Evolutionary conservation across 2,113 vertebrate species (phyloP).

Genomic region (Menidia beryllina): DNA sequence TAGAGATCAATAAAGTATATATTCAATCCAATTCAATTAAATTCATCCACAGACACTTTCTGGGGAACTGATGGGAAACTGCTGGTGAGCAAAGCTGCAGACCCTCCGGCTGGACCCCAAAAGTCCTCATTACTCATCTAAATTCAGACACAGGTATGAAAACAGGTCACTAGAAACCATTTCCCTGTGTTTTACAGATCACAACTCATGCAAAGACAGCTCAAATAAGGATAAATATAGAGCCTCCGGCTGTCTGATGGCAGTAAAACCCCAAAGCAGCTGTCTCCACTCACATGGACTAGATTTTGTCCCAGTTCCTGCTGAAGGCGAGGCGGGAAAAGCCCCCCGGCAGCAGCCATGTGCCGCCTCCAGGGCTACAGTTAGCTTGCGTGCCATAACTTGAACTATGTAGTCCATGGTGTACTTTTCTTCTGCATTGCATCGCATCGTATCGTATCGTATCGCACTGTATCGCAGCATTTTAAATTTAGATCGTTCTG

Average conservation of each 20-base stretch:
- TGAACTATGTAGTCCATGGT: no score
- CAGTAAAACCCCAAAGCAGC: slow-evolving; percentile 3
- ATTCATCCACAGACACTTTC: neutral
- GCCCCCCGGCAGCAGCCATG: neutral
- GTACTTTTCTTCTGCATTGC: no score
- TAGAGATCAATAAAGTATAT: no score
- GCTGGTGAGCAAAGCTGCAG: neutral
- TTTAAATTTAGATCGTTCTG: no score
- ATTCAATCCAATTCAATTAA: no score
- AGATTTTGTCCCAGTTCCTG: slow-evolving; percentile 37
- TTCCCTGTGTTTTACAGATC: neutral
- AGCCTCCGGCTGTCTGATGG: neutral
- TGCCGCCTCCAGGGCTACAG: neutral
- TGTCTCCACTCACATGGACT: slow-evolving; percentile 20
- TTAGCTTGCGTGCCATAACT: no score
- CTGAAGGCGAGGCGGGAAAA: neutral
- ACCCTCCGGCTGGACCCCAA: neutral
- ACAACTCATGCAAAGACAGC: no score
- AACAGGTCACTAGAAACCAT: neutral
- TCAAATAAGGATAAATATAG: neutral
- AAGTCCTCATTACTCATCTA: neutral
- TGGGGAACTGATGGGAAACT: neutral
- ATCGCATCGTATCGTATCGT: no score
- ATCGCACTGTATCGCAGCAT: no score
- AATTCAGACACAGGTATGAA: neutral